Evolutionary conservation across 2,113 vertebrate genomes (phyloP).

Genomic region (Marcusenius ussheri): DNA sequence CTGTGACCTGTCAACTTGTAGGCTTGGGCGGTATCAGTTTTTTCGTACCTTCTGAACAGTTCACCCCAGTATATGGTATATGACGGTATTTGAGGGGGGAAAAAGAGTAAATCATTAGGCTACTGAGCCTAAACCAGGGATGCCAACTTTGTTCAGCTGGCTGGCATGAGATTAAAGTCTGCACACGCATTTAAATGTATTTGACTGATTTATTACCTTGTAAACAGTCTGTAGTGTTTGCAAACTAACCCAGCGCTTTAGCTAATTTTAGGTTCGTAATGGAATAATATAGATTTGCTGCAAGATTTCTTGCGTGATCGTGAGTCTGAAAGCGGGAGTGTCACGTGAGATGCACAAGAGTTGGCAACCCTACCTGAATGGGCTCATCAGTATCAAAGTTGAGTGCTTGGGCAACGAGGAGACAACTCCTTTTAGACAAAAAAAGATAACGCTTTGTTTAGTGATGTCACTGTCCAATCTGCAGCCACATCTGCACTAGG

Average conservation of each 20-base stretch:
- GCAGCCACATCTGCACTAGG: not conserved
- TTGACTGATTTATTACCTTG: not conserved
- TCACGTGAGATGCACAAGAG: not conserved
- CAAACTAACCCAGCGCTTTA: not conserved
- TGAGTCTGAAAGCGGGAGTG: not conserved
- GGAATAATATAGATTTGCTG: not conserved
- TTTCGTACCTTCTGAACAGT: not conserved
- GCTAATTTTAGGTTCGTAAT: not conserved
- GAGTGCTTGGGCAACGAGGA: not conserved
- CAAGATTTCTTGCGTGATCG: not conserved
- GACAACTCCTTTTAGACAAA: not conserved
- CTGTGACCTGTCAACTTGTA: conserved; percentile 27
- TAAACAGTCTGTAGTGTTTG: not conserved
- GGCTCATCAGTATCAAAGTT: not conserved
- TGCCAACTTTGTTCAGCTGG: not conserved
- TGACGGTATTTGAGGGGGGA: not conserved
- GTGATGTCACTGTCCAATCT: not conserved
- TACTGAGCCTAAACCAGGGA: not conserved
- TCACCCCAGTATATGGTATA: not conserved
- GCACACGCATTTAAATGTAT: not conserved
- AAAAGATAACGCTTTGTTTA: not conserved
- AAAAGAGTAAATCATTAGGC: not conserved
- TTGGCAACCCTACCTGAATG: not conserved
- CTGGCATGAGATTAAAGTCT: not conserved
- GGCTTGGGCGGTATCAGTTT: conserved; percentile 2